Base-by-base conservation (phyloP, 1,140 invertebrate genomes). In the Ceratosolen solmsi region DNA sequence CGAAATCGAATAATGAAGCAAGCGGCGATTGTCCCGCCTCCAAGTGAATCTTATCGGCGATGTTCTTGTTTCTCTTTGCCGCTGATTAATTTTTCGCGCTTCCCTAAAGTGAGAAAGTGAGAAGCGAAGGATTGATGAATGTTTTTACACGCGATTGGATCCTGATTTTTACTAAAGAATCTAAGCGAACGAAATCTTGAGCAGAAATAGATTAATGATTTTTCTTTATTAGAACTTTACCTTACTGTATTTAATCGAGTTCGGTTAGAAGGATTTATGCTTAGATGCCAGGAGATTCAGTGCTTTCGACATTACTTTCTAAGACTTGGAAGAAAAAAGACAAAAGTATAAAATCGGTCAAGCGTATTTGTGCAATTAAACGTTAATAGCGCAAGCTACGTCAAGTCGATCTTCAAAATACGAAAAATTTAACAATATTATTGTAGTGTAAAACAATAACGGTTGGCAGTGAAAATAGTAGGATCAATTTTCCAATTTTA, bases 1-100 rank as follows among this genome's bases (percentile, higher is more conserved):
- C 41, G 41, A 70, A 81, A 81, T 81, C 60, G 79, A 81, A 81
- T 76, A 70, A 81, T 46, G 17, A 78, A 77, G 15, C 41, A 20
- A 25, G 2, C 58, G 60, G 27, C 38, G 25, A 77, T 77, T 77
- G 58, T 77, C 25, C 75, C n/a, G 38, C 46, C 38, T 33, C 22
- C 33, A 4, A 58, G 20, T 25, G 51, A 72, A 79, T 73, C 78
- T 73, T 79, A 79, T 73, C 36, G 36, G 13, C 56, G 25, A 30
- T 25, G 36, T 36, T 73, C 70, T 73, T 80, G 38, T 73, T 73
- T 73, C 70, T 1, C 70, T 71, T 30, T 15, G 51, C 11, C 41
- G 22, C 68, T 72, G 65, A 79, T 79, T 79, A 79, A 79, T 70
- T 78, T 78, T 54, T 36, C 46, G 46, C 63, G n/a, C 75, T 49